phyloP scores from a whole-genome alignment of 2,113 vertebrate species.

The Dicrurus megarhynchus region DNA sequence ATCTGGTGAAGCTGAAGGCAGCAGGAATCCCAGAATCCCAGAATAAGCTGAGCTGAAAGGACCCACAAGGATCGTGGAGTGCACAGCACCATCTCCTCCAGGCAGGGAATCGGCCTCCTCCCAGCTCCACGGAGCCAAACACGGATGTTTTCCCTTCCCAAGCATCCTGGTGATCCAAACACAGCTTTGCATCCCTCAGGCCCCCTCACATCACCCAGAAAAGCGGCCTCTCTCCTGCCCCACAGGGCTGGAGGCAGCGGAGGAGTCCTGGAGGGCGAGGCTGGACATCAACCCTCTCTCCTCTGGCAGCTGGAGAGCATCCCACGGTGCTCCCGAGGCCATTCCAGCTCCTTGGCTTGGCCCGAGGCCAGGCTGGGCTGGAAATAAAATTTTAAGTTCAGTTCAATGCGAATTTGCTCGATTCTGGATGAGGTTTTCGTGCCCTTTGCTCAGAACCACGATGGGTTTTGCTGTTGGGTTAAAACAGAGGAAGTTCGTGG shows the following conservation, averaged over 20 bases:
- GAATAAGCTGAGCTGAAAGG: background rate
- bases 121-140: background rate
- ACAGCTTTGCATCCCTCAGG: background rate
- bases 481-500: background rate
- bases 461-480: background rate
- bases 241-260: accelerated
- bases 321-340: background rate
- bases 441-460: background rate
- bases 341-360: background rate
- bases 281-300: background rate
- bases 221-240: background rate
- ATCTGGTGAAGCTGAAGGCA: too few species aligned
- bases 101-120: background rate
- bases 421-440: background rate
- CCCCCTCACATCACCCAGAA: background rate
- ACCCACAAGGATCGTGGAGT: background rate
- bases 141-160: background rate
- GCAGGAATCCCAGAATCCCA: too few species aligned
- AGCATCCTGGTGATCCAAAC: background rate
- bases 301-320: background rate
- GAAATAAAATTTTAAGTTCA: background rate
- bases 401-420: background rate
- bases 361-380: background rate
- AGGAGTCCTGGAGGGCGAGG: accelerated
- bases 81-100: background rate